Percentiles rank a stretch among this genome's conserved stretches.
phyloP scores from a whole-genome alignment of 2,113 vertebrate genomes.

The Nyctereutes procyonoides region DNA sequence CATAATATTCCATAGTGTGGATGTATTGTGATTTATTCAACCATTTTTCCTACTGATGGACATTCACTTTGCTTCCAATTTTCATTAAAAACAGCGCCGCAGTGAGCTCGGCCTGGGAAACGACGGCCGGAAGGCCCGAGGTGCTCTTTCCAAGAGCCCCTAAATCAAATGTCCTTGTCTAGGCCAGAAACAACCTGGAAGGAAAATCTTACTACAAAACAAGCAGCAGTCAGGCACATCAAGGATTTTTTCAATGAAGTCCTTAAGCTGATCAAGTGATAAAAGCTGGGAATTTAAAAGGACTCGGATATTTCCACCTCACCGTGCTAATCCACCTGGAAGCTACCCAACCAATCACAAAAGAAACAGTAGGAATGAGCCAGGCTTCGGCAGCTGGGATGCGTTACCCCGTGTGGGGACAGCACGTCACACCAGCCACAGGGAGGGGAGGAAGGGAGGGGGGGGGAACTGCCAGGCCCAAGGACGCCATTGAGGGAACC shows the following conservation, averaged over 20 bases:
- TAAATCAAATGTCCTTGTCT: slow-evolving; percentile 15
- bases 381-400: neutral
- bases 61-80: neutral
- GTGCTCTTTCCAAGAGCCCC: neutral
- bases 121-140: neutral
- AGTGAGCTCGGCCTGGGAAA: neutral
- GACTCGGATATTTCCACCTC: neutral
- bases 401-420: neutral
- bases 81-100: neutral
- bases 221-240: neutral
- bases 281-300: slow-evolving; percentile 43
- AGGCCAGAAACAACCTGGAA: slow-evolving; percentile 36
- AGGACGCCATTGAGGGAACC: neutral
- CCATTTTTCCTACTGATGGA: neutral
- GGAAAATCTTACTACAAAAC: slow-evolving; percentile 31
- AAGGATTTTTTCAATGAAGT: slow-evolving; percentile 45
- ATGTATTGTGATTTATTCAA: neutral
- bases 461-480: neutral
- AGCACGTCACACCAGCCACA: neutral
- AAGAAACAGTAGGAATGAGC: neutral
- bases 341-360: neutral
- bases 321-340: neutral
- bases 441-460: neutral
- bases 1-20: neutral
- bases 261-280: slow-evolving; percentile 51